Base-by-base conservation (phyloP, 2,113 vertebrate species). In the Antennarius striatus region DNA sequence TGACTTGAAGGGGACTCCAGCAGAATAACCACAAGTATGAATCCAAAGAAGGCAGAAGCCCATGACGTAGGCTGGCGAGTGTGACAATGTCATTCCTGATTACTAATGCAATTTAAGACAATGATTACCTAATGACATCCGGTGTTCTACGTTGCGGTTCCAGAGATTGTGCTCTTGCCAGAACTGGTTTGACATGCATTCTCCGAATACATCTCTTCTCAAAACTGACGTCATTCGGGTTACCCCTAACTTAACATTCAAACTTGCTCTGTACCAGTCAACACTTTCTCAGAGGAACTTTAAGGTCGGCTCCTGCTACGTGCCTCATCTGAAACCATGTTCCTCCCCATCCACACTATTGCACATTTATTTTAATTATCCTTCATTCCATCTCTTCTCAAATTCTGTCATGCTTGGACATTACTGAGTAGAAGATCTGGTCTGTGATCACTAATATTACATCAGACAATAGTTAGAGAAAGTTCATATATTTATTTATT, bases 151-250 rank as follows among this genome's bases (percentile, higher is more conserved):
- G 71, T 84, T 57, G 57, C 77, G 63, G 68, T 87, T 87, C 74
- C 72, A 71, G 64, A 68, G 76, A 67, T 57, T 73, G 22, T 75
- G 60, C 72, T 75, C 86, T 81, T 76, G 58, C 43, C 68, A 74
- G 64, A 73, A 57, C 71, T 69, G 83, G 83, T 83, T 56, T 56
- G 77, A 77, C 49, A 53, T 69, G 73, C 17, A 69, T 79, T 82
- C 71, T 77, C 64, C 64, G 68, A 74, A 71, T 65, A 47, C 15
- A 12, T 55, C 36, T 4, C 10, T 9, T 66, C 46, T 58, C 55
- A 78, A 75, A 58, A 74, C 40, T 54, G 57, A 47, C 66, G 53
- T 68, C 63, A 64, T 48, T 54, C 60, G 61, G 32, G 30, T 52
- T 76, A 50, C 65, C 43, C 42, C 28, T 47, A 30, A 48, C 36